Evolutionary conservation across 2,113 vertebrate species (phyloP).

Genomic region (Lethenteron reissneri): DNA sequence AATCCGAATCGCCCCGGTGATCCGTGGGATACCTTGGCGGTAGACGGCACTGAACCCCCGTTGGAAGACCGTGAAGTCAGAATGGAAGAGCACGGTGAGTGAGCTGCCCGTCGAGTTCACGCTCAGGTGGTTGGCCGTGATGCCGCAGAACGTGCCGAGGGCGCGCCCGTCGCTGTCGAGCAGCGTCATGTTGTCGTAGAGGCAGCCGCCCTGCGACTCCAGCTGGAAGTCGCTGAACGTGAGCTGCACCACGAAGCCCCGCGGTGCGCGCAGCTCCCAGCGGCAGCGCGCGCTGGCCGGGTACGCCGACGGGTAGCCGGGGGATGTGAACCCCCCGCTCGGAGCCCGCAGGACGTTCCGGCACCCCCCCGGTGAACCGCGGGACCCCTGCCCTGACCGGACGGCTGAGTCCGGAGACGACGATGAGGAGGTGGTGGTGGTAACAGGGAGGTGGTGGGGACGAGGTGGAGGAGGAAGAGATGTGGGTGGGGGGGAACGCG

Average conservation of each 20-base stretch:
- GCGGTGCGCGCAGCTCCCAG: constrained; percentile 61
- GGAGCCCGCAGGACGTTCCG: constrained; percentile 30
- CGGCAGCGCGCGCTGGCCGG: constrained; percentile 43
- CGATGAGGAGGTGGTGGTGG: no score
- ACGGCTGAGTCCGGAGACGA: no score
- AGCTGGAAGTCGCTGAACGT: constrained; percentile 79
- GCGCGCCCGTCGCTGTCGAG: constrained; percentile 30
- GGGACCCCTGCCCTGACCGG: no score
- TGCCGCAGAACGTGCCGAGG: constrained; percentile 52
- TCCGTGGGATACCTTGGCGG: constrained; percentile 30
- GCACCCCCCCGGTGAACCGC: constrained; percentile 18
- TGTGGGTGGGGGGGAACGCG: no score
- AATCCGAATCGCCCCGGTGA: no score
- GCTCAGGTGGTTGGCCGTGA: constrained; percentile 62
- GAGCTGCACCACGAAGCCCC: constrained; percentile 67
- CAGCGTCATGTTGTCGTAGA: constrained; percentile 57
- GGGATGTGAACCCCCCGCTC: constrained; percentile 51
- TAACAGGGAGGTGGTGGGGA: no score
- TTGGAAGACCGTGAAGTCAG: constrained; percentile 91
- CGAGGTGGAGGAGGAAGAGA: no score
- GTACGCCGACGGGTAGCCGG: constrained; percentile 65
- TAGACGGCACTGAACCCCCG: constrained; percentile 67
- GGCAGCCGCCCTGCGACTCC: constrained; percentile 67
- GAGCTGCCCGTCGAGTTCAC: constrained; percentile 69
- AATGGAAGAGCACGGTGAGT: constrained; percentile 61